phyloP scores from a whole-genome alignment of 2,797 vertebrate species.

The Okamejei kenojei region DNA sequence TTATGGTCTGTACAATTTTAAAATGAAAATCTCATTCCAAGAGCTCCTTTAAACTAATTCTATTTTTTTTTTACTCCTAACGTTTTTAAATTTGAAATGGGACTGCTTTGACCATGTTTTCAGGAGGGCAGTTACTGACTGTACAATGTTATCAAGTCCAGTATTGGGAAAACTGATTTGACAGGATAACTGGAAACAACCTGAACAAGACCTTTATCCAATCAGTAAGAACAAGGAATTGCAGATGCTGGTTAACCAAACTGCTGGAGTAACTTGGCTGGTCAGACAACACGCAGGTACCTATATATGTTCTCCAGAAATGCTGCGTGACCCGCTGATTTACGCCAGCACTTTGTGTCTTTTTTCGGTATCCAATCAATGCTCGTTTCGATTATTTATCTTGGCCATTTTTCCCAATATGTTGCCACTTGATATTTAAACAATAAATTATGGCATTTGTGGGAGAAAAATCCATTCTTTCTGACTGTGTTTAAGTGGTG shows the following conservation, averaged over 20 bases:
- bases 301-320: too few species aligned
- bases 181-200: not conserved
- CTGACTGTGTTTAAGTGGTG: constrained; percentile 14
- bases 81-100: not conserved
- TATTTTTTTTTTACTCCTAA: not conserved
- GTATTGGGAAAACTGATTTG: not conserved
- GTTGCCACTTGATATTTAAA: constrained; percentile 7
- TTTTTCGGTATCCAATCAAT: not conserved
- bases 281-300: too few species aligned
- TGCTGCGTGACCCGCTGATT: too few species aligned
- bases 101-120: not conserved
- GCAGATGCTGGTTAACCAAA: too few species aligned
- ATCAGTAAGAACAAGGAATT: not conserved
- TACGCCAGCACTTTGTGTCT: too few species aligned
- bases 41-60: not conserved
- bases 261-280: too few species aligned
- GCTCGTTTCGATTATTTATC: not conserved
- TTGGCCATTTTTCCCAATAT: not conserved
- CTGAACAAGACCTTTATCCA: not conserved
- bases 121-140: not conserved
- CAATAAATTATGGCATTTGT: not conserved
- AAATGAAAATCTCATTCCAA: not conserved
- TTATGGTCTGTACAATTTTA: not conserved
- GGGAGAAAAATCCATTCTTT: not conserved
- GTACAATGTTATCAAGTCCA: not conserved